Evolutionary conservation across 2,888 invertebrate species (phyloP), one percentile per base, ranked within the genome.

Genomic region (Drosophila testacea): DNA sequence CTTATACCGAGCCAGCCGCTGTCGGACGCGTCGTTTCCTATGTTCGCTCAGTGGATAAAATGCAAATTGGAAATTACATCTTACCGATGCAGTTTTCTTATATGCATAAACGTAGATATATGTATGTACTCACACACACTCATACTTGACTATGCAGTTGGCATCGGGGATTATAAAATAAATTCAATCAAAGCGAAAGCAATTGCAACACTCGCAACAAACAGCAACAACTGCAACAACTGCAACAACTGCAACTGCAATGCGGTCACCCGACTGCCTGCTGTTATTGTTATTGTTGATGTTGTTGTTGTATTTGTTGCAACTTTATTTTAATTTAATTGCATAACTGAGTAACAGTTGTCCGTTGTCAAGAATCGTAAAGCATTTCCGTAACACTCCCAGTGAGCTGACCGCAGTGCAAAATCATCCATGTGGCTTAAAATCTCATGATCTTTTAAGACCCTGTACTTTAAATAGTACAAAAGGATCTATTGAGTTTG

Each of bases 171-270:
- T 88, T 88, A 83, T 84, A 88, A 83, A 84, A 86, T 84, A 83
- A 86, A 84, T 84, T 88, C 88, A 88, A 84, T 88, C 88, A 83
- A 81, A 76, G 83, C 88, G 83, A 88, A 88, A 88, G 88, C 83
- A 83, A 83, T 80, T 80, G 88, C 72, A 84, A 75, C 86, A 82
- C 69, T 87, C 68, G 80, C 85, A 79, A 73, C 64, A 61, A 46
- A 50, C 69, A 54, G 16, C 63, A 56, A 66, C 61, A 71, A 52
- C 70, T 60, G 38, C 66, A 60, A 50, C n/a, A n/a, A n/a, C n/a
- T n/a, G 80, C 85, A 79, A 36, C 65, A 73, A 54, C 62, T 36
- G 71, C 71, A 76, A 77, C 72, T 57, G 73, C 77, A 74, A 77
- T 79, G 83, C 67, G 73, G 73, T 77, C 77, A 72, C 67, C 64